phyloP scores from a whole-genome alignment of 1,140 invertebrate species.

The Calephelis virginiensis region DNA sequence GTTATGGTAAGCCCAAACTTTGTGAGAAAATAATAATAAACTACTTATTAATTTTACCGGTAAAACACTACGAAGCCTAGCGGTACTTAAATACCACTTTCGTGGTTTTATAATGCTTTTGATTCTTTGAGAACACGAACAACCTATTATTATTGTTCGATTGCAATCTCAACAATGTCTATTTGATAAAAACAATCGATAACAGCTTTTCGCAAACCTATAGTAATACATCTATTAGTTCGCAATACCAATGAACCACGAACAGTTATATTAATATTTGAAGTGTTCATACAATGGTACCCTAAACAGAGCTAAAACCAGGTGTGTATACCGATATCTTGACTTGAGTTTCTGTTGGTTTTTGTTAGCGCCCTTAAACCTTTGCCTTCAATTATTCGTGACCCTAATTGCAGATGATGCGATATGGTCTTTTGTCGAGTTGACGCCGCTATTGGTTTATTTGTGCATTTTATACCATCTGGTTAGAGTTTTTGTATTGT shows the following conservation, averaged over 20 bases:
- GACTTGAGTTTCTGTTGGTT: slow-evolving; percentile 60
- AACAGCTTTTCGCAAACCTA: background rate
- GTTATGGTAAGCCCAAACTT: no score
- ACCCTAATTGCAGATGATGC: slow-evolving; percentile 75
- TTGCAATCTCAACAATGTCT: background rate
- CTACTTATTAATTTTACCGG: no score
- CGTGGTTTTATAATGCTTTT: no score
- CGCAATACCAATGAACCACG: slow-evolving; percentile 58
- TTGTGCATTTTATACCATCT: slow-evolving; percentile 54
- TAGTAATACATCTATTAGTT: slow-evolving; percentile 16
- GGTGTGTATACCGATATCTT: slow-evolving; percentile 70
- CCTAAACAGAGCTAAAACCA: slow-evolving; percentile 67
- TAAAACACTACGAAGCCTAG: no score
- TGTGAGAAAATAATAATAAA: no score
- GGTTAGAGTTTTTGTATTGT: slow-evolving; percentile 47
- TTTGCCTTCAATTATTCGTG: slow-evolving; percentile 70
- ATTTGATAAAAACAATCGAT: background rate
- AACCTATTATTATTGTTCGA: background rate
- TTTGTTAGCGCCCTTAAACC: slow-evolving; percentile 63
- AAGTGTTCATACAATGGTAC: slow-evolving; percentile 49
- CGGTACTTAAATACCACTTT: no score
- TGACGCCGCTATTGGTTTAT: slow-evolving; percentile 66
- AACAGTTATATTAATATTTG: slow-evolving; percentile 63
- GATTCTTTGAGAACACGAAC: background rate
- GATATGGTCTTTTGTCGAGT: slow-evolving; percentile 61